phyloP scores from a whole-genome alignment of 1,140 invertebrate genomes.

The Apolygus lucorum region DNA sequence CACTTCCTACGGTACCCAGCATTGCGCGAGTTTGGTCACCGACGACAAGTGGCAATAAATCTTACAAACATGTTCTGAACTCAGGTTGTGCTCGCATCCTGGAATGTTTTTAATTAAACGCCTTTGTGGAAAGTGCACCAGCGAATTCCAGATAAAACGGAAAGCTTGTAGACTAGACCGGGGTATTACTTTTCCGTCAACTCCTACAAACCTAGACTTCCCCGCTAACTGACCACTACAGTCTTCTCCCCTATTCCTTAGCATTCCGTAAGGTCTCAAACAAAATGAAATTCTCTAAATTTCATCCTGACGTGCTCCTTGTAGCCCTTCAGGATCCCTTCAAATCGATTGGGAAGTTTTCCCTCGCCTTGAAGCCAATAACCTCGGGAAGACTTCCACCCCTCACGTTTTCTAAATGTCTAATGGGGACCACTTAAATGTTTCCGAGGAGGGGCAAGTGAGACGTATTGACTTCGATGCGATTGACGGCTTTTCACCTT shows the following conservation, averaged over 20 bases:
- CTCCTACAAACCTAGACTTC: not conserved
- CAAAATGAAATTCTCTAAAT: not conserved
- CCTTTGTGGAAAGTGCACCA: not conserved
- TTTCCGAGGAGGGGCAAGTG: not conserved
- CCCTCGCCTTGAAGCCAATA: not conserved
- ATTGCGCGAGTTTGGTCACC: too few relatives aligned
- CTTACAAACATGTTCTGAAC: too few relatives aligned
- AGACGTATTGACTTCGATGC: not conserved
- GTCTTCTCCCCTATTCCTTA: not conserved
- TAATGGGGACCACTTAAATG: not conserved
- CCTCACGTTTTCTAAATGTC: not conserved
- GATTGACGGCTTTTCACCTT: not conserved
- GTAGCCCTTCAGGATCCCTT: not conserved
- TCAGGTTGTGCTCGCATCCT: too few relatives aligned
- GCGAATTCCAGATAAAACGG: not conserved
- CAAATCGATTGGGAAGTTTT: not conserved
- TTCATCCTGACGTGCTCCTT: not conserved
- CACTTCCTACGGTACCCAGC: too few relatives aligned
- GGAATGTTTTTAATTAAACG: not conserved
- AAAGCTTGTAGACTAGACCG: not conserved
- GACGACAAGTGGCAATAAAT: too few relatives aligned
- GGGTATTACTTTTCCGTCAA: not conserved
- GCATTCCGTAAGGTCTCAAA: not conserved
- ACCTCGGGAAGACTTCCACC: not conserved
- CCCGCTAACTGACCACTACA: not conserved